Evolutionary conservation across 2,888 invertebrate genomes (phyloP).

Genomic region (Cyclophora albipunctata): DNA sequence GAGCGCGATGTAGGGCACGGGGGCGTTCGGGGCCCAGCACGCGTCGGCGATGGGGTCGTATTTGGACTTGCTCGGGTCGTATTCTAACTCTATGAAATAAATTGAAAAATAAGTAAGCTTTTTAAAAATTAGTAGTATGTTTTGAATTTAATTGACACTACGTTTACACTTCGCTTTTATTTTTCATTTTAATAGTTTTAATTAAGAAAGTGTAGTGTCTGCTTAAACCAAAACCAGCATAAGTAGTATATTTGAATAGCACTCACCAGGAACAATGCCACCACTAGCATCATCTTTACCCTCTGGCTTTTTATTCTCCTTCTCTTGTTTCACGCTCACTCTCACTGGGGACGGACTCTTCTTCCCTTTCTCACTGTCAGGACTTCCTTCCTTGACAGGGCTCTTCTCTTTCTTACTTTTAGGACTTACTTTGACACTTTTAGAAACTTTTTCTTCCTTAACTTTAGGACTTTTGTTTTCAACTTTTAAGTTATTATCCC

Average conservation of each 20-base stretch:
- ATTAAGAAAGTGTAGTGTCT: no score
- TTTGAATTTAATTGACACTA: no score
- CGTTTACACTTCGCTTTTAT: no score
- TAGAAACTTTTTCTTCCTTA: constrained; percentile 2
- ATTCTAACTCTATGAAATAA: constrained; percentile 51
- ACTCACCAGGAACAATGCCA: constrained; percentile 32
- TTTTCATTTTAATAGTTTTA: no score
- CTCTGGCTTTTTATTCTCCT: constrained; percentile 11
- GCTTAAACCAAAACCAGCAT: no score
- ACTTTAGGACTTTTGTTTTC: constrained; percentile 5
- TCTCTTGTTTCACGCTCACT: constrained; percentile 18
- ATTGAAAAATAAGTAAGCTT: neutral
- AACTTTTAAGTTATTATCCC: constrained; percentile 1
- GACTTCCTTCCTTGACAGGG: constrained; percentile 3
- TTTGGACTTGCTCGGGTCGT: constrained; percentile 80
- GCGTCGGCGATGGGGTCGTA: constrained; percentile 92
- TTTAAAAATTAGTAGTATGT: no score
- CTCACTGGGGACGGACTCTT: constrained; percentile 4
- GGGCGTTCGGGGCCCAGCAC: constrained; percentile 83
- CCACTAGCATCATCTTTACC: constrained; percentile 16
- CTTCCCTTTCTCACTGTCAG: constrained; percentile 2
- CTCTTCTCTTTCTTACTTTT: neutral
- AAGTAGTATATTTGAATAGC: no score
- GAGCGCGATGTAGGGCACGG: constrained; percentile 93
- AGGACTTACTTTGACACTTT: neutral